phyloP scores from a whole-genome alignment of 2,797 vertebrate species.

The Parambassis ranga region DNA sequence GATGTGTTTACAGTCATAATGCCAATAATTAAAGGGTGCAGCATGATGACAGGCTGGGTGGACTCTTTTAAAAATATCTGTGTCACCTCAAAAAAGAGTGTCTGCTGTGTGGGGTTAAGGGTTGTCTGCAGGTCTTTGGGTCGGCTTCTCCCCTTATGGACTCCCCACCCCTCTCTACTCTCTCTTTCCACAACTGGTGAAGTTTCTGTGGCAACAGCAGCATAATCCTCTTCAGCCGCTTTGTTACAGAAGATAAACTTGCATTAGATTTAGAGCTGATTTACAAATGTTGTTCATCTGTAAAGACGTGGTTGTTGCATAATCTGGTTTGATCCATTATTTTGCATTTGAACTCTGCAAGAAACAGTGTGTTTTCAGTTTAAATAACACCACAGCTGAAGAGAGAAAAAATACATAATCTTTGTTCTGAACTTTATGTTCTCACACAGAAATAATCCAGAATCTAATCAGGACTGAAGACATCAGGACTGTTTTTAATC shows the following conservation, averaged over 20 bases:
- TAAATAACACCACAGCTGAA: not conserved
- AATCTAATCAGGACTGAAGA: conserved; percentile 69
- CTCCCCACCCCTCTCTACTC: conserved; percentile 37
- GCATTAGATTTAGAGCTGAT: conserved; percentile 54
- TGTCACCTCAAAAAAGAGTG: conserved; percentile 26
- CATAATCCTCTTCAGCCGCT: conserved; percentile 76
- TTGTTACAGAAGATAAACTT: conserved; percentile 67
- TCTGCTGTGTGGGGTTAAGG: conserved; percentile 17
- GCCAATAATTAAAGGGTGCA: conserved; percentile 74
- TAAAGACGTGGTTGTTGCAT: conserved; percentile 25
- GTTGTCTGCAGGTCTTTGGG: conserved; percentile 18
- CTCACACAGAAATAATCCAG: conserved; percentile 66
- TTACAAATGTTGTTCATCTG: conserved; percentile 35
- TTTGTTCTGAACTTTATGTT: conserved; percentile 49
- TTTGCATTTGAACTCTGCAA: too few relatives aligned
- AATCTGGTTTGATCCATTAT: not conserved
- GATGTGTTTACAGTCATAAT: conserved; percentile 71
- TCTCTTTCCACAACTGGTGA: conserved; percentile 62
- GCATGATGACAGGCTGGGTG: conserved; percentile 46
- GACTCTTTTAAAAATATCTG: conserved; percentile 8
- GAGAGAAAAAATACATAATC: conserved; percentile 32
- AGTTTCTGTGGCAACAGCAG: conserved; percentile 59
- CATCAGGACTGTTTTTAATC: conserved; percentile 66
- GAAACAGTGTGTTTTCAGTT: not conserved
- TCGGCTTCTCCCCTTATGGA: conserved; percentile 11